Evolutionary conservation across 1,140 invertebrate species (phyloP).

Genomic region (Eubasilissa regina): DNA sequence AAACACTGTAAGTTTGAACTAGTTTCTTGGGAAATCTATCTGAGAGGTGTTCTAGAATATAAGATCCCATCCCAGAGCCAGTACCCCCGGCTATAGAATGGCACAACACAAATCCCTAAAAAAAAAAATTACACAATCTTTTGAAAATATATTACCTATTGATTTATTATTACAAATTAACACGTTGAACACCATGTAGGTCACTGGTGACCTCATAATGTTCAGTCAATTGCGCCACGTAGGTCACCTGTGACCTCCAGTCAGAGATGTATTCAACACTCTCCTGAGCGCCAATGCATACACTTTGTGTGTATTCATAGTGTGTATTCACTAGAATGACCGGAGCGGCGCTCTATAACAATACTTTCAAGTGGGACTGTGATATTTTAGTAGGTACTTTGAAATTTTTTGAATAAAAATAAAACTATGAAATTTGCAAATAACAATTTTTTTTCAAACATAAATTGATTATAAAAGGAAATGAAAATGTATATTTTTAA

Average conservation of each 20-base stretch:
- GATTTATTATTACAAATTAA: background rate
- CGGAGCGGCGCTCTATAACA: no score
- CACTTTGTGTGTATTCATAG: no score
- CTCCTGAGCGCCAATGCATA: background rate
- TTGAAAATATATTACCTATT: background rate
- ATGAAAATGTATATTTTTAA: no score
- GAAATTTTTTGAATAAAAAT: no score
- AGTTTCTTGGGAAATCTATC: conserved; percentile 98
- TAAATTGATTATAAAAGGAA: no score
- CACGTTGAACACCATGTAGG: conserved; percentile 1
- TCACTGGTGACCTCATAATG: background rate
- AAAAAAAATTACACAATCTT: conserved; percentile 26
- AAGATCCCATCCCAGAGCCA: conserved; percentile 98
- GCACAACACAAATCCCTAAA: conserved; percentile 95
- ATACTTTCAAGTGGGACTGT: no score
- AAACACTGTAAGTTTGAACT: conserved; percentile 99
- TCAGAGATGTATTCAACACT: no score
- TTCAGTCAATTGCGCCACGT: no score
- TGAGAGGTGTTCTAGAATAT: conserved; percentile 92
- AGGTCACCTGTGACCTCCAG: no score
- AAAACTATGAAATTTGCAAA: no score
- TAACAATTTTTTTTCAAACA: no score
- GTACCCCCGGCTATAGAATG: conserved; percentile 99
- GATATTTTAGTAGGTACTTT: no score
- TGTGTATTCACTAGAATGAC: background rate